Evolutionary conservation across 2,113 vertebrate genomes (phyloP).

Genomic region (Tragelaphus buxtoni): DNA sequence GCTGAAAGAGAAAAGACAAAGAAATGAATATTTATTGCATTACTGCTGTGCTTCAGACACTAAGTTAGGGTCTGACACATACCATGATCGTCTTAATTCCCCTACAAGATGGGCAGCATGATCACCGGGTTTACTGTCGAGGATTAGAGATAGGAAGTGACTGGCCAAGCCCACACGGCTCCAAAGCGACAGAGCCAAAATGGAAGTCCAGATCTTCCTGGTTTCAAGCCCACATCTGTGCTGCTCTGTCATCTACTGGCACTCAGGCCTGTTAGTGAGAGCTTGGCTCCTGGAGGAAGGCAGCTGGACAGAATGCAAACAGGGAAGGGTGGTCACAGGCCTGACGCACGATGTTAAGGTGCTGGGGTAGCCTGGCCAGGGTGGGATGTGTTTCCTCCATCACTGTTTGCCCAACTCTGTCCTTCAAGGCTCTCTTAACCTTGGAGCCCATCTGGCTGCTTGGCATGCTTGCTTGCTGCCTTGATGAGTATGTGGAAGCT

Average conservation of each 20-base stretch:
- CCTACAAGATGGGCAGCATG: neutral
- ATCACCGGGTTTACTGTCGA: neutral
- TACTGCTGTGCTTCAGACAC: neutral
- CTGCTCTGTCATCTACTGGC: neutral
- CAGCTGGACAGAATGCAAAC: neutral
- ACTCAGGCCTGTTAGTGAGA: neutral
- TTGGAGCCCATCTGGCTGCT: neutral
- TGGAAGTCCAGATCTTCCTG: neutral
- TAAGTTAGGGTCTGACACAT: neutral
- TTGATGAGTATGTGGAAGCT: neutral
- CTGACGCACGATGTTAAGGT: neutral
- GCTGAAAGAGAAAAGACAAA: neutral
- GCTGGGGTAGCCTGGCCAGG: neutral
- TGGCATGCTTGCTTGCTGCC: neutral
- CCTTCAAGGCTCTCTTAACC: neutral
- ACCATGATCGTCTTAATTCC: neutral
- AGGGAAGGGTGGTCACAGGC: neutral
- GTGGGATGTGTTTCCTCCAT: neutral
- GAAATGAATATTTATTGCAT: neutral
- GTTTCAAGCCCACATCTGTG: neutral
- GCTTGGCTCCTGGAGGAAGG: neutral
- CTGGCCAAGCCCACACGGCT: neutral
- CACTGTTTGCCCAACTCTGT: neutral
- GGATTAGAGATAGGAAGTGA: neutral
- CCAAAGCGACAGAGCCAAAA: neutral